A percentile compares a stretch with the other conserved stretches of the same genome.
phyloP scores from a whole-genome alignment of 2,888 invertebrate species.

The Spicauda simplicius region DNA sequence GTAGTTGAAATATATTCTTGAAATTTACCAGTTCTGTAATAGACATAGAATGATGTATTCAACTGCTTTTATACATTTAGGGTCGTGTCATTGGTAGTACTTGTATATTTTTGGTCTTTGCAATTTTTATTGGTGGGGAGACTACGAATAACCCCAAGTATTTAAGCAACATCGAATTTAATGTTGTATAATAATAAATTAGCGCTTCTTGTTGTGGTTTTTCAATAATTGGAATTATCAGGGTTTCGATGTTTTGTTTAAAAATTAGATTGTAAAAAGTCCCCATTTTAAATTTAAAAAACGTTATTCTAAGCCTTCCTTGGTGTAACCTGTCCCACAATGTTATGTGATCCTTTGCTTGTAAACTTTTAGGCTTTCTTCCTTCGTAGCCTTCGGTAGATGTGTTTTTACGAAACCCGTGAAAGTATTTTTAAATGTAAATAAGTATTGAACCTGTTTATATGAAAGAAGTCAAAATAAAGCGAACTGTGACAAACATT shows the following conservation, averaged over 20 bases:
- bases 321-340: constrained; percentile 53
- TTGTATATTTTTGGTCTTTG: constrained; percentile 30
- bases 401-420: constrained; percentile 50
- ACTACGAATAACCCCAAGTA: constrained; percentile 61
- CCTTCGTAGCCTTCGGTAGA: constrained; percentile 60
- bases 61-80: constrained; percentile 25
- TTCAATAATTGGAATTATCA: constrained; percentile 82
- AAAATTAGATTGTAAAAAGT: constrained; percentile 65
- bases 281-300: constrained; percentile 50
- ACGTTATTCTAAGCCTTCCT: constrained; percentile 57
- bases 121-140: constrained; percentile 61
- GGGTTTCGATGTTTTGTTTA: constrained; percentile 78
- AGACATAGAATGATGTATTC: constrained; percentile 9
- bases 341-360: constrained; percentile 65
- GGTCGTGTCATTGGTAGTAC: constrained; percentile 17
- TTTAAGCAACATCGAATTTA: constrained; percentile 81
- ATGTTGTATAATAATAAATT: constrained; percentile 65
- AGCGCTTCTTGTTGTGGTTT: constrained; percentile 74
- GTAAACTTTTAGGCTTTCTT: constrained; percentile 58
- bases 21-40: constrained; percentile 8
- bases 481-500: constrained; percentile 84
- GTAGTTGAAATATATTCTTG: constrained; percentile 6
- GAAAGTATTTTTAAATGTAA: constrained; percentile 66
- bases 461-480: constrained; percentile 82
- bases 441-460: constrained; percentile 77